Conservation (phyloP, 2,797 vertebrate species). For the Apodemus agrarius region DNA sequence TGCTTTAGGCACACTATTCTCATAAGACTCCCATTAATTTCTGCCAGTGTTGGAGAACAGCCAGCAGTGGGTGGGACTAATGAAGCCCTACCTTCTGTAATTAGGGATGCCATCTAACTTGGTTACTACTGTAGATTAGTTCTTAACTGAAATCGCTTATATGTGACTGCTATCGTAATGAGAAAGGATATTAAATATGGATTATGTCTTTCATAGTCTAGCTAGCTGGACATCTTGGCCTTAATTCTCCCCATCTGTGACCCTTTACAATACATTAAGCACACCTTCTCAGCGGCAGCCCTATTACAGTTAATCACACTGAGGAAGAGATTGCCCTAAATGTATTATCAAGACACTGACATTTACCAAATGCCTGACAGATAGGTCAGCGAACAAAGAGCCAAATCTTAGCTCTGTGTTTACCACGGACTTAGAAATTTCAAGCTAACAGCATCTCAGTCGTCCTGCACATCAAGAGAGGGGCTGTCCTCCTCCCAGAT, state of each 20-base stretch:
- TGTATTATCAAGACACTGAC: conserved; percentile 76
- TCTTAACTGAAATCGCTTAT: conserved; percentile 80
- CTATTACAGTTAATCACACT: conserved; percentile 81
- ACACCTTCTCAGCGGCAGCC: conserved; percentile 79
- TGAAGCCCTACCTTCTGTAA: conserved; percentile 64
- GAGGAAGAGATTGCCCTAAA: conserved; percentile 81
- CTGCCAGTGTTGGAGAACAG: conserved; percentile 36
- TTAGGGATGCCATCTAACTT: conserved; percentile 69
- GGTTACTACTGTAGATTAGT: conserved; percentile 62
- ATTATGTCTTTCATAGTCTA: conserved; percentile 82
- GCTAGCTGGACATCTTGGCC: conserved; percentile 79
- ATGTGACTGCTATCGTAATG: conserved; percentile 63
- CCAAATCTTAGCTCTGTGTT: conserved; percentile 58
- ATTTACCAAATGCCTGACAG: conserved; percentile 82
- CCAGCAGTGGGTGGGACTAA: conserved; percentile 56
- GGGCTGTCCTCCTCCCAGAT: neutral
- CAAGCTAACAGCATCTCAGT: conserved; percentile 67
- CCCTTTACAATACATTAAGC: conserved; percentile 83
- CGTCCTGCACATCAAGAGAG: conserved; percentile 61
- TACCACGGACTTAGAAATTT: conserved; percentile 78
- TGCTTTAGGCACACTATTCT: conserved; percentile 2
- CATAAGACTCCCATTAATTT: conserved; percentile 50
- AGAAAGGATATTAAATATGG: conserved; percentile 79
- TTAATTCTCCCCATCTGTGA: conserved; percentile 80
- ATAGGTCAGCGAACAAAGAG: conserved; percentile 77